These are phyloP conservation scores for Zele albiditarsus DNA, from an alignment of 2,888 invertebrate species.

Conservation along the genomic window DNA sequence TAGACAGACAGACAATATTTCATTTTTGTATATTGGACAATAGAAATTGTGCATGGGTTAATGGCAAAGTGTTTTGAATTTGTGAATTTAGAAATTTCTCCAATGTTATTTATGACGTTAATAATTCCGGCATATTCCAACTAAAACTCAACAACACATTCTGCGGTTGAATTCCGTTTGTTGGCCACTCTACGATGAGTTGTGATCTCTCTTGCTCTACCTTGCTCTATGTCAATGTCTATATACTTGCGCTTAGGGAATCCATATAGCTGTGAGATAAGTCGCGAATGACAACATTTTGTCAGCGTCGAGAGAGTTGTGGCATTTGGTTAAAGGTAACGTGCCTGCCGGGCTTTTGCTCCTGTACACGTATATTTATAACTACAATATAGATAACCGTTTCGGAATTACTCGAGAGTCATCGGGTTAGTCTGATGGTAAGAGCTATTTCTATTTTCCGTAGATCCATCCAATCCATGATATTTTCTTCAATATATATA, in stretches of 20 bases:
- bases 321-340: constrained; percentile 47
- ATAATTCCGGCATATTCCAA: constrained; percentile 33
- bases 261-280: constrained; percentile 56
- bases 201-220: constrained; percentile 22
- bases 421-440: constrained; percentile 52
- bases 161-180: constrained; percentile 36
- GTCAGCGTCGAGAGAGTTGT: constrained; percentile 49
- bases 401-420: constrained; percentile 49
- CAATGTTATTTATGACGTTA: constrained; percentile 38
- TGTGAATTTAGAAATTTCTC: constrained; percentile 29
- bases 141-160: constrained; percentile 22
- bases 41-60: neutral
- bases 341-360: constrained; percentile 41
- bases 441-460: constrained; percentile 34
- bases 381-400: constrained; percentile 40
- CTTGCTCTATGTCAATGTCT: neutral
- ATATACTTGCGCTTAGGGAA: constrained; percentile 35
- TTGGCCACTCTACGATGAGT: constrained; percentile 30
- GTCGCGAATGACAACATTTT: constrained; percentile 61
- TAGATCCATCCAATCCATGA: neutral
- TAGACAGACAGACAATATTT: no score
- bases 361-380: constrained; percentile 15
- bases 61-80: neutral
- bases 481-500: neutral
- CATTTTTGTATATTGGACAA: no score